Evolutionary conservation across 2,113 vertebrate species (phyloP).

Genomic region (Microcebus griseorufus): DNA sequence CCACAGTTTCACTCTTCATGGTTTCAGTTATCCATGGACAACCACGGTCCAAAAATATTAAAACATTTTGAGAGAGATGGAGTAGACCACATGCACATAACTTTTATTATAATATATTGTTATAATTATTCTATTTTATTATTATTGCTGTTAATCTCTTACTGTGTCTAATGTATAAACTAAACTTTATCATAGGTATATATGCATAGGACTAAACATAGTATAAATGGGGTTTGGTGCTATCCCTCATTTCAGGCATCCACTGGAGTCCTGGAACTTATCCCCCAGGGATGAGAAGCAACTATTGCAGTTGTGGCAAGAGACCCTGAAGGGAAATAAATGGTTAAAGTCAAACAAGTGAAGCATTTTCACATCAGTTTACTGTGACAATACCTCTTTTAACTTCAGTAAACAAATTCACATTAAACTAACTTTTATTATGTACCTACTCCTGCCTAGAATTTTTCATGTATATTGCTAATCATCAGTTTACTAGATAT

Average conservation of each 20-base stretch:
- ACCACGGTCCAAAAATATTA: background rate
- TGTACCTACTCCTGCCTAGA: background rate
- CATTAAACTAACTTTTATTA: background rate
- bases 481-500: background rate
- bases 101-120: background rate
- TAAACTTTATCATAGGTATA: background rate
- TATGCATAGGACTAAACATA: background rate
- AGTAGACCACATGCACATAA: background rate
- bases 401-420: constrained; percentile 20
- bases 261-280: background rate
- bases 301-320: background rate
- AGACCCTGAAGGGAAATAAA: background rate
- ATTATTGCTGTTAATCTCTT: background rate
- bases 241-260: background rate
- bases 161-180: background rate
- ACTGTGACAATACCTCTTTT: background rate
- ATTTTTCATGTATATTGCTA: background rate
- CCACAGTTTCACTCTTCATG: background rate
- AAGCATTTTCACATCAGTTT: background rate
- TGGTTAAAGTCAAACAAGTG: background rate
- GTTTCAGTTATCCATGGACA: background rate
- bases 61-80: background rate
- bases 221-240: background rate
- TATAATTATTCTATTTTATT: background rate
- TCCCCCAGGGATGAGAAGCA: no score